phyloP scores from a whole-genome alignment of 1,140 invertebrate species.

The Planococcus citri region DNA sequence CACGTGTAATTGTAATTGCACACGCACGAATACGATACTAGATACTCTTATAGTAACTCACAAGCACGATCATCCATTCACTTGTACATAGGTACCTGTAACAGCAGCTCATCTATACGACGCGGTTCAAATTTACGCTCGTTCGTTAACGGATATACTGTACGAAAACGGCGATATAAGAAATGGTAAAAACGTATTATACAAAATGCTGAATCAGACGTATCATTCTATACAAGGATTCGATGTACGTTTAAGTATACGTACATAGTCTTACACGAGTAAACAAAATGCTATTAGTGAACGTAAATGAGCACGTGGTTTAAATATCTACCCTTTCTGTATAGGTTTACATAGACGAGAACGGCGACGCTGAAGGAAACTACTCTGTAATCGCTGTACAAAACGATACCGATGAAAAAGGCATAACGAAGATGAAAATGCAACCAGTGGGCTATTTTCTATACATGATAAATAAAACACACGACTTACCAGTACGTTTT shows the following conservation, averaged over 20 bases:
- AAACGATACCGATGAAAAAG: conserved; percentile 39
- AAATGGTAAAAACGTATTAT: conserved; percentile 57
- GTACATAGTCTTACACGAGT: conserved; percentile 19
- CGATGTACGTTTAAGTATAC: conserved; percentile 46
- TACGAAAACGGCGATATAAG: conserved; percentile 48
- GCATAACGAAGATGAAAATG: conserved; percentile 43
- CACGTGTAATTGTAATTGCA: conserved; percentile 26
- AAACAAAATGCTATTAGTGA: too few relatives aligned
- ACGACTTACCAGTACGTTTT: conserved; percentile 33
- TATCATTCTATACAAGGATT: conserved; percentile 60
- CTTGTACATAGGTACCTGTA: conserved; percentile 52
- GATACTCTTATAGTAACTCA: conserved; percentile 18
- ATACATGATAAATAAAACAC: conserved; percentile 33
- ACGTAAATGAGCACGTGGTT: conserved; percentile 31
- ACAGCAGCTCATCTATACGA: conserved; percentile 79
- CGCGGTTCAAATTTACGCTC: conserved; percentile 71
- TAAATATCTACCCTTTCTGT: background rate
- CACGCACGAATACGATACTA: background rate
- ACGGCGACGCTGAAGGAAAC: conserved; percentile 83
- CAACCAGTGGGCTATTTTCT: conserved; percentile 59
- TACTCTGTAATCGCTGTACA: conserved; percentile 63
- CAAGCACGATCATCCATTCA: background rate
- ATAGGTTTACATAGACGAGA: conserved; percentile 67
- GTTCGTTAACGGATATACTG: conserved; percentile 59
- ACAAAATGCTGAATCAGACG: conserved; percentile 52